phyloP scores from a whole-genome alignment of 2,797 vertebrate genomes.

The Tenualosa ilisha region DNA sequence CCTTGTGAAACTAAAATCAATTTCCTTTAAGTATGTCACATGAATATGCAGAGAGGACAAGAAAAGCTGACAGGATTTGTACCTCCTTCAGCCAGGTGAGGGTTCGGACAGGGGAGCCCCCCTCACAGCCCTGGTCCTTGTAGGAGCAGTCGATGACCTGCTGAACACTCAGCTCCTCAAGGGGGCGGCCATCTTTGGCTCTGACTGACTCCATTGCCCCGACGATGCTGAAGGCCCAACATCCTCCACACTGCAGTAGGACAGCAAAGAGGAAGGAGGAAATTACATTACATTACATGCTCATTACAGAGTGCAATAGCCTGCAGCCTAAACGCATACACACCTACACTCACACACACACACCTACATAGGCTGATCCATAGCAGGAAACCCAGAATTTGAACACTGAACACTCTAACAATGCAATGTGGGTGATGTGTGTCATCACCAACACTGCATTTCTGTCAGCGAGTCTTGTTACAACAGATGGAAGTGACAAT shows the following conservation, averaged over 20 bases:
- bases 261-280: not conserved
- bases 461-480: not conserved
- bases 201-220: slow-evolving; percentile 79
- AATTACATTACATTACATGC: not conserved
- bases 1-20: no score
- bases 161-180: slow-evolving; percentile 86
- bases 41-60: no score
- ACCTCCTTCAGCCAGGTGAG: slow-evolving; percentile 86
- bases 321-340: no score
- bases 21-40: no score
- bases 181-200: slow-evolving; percentile 71
- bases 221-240: slow-evolving; percentile 92
- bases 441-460: not conserved
- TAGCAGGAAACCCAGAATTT: not conserved
- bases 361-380: no score
- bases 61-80: not conserved
- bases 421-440: not conserved
- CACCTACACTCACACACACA: no score
- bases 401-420: not conserved
- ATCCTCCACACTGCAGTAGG: slow-evolving; percentile 84
- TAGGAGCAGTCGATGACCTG: slow-evolving; percentile 90
- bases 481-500: not conserved
- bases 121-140: slow-evolving; percentile 79
- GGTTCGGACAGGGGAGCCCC: slow-evolving; percentile 78
- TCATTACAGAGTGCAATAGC: not conserved